Base-by-base conservation (phyloP, 2,797 vertebrate genomes). In the Numenius phaeopus region DNA sequence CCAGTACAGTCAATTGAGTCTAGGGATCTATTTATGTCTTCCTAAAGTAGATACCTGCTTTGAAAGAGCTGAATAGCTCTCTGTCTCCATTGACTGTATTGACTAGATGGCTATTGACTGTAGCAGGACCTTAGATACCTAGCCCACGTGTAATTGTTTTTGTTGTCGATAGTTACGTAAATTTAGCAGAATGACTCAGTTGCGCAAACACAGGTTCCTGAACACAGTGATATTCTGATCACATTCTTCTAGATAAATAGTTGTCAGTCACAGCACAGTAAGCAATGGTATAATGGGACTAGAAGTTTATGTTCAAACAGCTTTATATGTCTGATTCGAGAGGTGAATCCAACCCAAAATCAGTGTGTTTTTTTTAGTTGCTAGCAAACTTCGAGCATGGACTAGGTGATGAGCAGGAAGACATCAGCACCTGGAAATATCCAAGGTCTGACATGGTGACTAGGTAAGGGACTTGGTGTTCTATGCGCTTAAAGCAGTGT, bases 231-330 rank as follows among this genome's bases (percentile, higher is more conserved):
- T 59, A 75, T 5, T 8, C 52, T 67, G 27, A 29, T 77, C 37
- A 29, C 4, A 5, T 30, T 3, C 7, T 72, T 79, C 49, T 64
- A 64, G 44, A 71, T 34, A 55, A 87, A 69, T 2, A 20, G 11
- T 11, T 77, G 20, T 10, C 18, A 81, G 15, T 27, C 44, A 30
- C 34, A 46, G 26, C 18, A 17, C 11, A 39, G 23, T 4, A 54
- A 1, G 0, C 12, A 27, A 4, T 8, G 17, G 10, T 29, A 15
- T 32, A 70, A 42, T 4, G 17, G 22, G 21, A 27, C 10, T 67
- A 42, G 26, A 89, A 50, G 2, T 55, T 40, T 26, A n/a, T 47
- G 27, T n/a, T 78, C 16, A 47, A 90, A 44, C 12, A 66, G 22
- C 9, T 64, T 83, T 49, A 15, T 47, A 15, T 15, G 39, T 47